Percentiles rank a stretch among this genome's conserved stretches.
Evolutionary conservation across 2,888 invertebrate genomes (phyloP).

Genomic region (Pristionchus fissidentatus): DNA sequence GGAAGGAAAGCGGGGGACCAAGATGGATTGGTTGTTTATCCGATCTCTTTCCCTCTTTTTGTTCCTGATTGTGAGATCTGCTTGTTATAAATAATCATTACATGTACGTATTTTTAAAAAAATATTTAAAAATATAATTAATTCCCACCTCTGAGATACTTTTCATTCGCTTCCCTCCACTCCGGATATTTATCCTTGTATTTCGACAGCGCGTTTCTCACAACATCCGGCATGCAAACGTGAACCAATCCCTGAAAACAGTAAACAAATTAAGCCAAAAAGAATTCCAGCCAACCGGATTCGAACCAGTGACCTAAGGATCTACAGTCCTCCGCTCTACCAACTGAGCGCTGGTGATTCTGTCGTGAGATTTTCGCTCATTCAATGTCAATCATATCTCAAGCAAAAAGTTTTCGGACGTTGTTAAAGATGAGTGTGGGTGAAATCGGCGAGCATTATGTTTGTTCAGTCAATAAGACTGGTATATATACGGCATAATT

Average conservation of each 20-base stretch:
- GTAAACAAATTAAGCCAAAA: background rate
- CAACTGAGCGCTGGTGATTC: conserved; percentile 50
- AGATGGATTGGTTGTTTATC: no score
- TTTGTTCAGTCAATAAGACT: no score
- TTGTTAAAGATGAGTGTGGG: background rate
- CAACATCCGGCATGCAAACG: conserved; percentile 74
- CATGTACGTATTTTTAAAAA: background rate
- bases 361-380: background rate
- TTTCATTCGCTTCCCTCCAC: conserved; percentile 73
- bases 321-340: conserved; percentile 55
- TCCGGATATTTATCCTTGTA: conserved; percentile 74
- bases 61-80: no score
- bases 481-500: no score
- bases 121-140: background rate
- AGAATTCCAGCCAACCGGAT: conserved; percentile 42
- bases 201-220: conserved; percentile 67
- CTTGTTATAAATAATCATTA: no score
- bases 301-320: conserved; percentile 48
- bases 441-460: no score
- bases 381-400: no score
- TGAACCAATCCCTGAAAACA: conserved; percentile 68
- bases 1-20: conserved; percentile 32
- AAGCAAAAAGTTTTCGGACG: background rate
- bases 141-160: conserved; percentile 68
- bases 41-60: no score